Evolutionary conservation across 2,113 vertebrate species (phyloP).

Genomic region (Scomber scombrus): DNA sequence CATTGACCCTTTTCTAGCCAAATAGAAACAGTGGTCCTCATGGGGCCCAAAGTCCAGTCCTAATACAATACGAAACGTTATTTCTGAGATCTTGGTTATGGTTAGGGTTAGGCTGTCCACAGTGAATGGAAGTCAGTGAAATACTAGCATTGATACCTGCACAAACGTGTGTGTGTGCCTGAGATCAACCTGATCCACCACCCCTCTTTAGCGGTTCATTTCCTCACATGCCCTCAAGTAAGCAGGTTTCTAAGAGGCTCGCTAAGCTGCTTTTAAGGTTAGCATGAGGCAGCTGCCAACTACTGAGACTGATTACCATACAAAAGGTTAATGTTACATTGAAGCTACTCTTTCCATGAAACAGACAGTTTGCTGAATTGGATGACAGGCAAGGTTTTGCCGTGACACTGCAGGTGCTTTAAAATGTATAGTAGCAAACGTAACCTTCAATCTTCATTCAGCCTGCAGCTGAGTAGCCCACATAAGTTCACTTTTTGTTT

Average conservation of each 20-base stretch:
- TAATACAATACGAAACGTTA: no score
- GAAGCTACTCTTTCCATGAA: constrained; percentile 24
- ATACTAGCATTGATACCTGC: no score
- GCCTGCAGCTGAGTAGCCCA: neutral
- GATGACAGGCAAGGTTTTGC: constrained; percentile 22
- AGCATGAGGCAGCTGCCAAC: constrained; percentile 53
- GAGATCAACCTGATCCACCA: constrained; percentile 27
- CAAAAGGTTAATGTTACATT: constrained; percentile 24
- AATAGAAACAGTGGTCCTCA: no score
- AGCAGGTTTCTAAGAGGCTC: constrained; percentile 78
- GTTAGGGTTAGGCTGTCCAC: no score
- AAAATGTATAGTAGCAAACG: constrained; percentile 53
- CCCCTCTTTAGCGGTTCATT: constrained; percentile 43
- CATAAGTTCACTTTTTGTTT: constrained; percentile 4
- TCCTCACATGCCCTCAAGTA: constrained; percentile 68
- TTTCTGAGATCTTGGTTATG: no score
- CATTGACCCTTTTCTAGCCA: neutral
- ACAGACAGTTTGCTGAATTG: neutral
- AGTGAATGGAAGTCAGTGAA: no score
- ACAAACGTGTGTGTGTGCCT: constrained; percentile 1
- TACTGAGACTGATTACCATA: constrained; percentile 54
- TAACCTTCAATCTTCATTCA: neutral
- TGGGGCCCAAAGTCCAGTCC: no score
- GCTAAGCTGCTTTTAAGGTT: constrained; percentile 84
- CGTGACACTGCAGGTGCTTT: constrained; percentile 31